These are phyloP conservation scores for Gerris buenoi DNA, from an alignment of 1,140 invertebrate genomes.

Conservation along the genomic window DNA sequence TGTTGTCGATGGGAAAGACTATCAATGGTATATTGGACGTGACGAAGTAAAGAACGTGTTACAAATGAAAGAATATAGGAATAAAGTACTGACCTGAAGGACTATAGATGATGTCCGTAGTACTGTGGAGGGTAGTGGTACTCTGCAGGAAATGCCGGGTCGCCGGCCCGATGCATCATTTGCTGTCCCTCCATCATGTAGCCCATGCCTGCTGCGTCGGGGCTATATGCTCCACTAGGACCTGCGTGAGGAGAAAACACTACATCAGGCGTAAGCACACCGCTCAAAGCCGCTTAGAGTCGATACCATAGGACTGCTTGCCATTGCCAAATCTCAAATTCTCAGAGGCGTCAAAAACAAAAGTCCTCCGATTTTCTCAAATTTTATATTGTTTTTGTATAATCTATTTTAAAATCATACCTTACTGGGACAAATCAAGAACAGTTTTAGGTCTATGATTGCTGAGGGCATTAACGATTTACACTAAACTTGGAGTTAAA, in stretches of 20 bases:
- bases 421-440: no score
- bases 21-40: neutral
- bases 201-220: conserved; percentile 72
- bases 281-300: conserved; percentile 27
- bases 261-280: conserved; percentile 42
- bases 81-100: conserved; percentile 7
- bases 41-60: neutral
- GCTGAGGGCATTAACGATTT: no score
- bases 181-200: conserved; percentile 93
- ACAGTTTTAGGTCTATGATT: no score
- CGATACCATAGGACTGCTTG: no score
- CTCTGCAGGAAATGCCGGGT: conserved; percentile 77
- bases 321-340: no score
- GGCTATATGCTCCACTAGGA: conserved; percentile 86
- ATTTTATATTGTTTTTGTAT: no score
- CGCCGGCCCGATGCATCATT: conserved; percentile 81
- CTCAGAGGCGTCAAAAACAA: no score
- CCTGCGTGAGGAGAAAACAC: conserved; percentile 78
- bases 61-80: neutral
- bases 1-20: neutral
- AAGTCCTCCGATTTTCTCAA: no score
- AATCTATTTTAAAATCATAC: no score
- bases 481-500: no score
- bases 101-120: conserved; percentile 49
- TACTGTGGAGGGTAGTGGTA: conserved; percentile 82